Conservation (phyloP, 1,140 invertebrate genomes). For the Aphelenchoides fujianensis region DNA sequence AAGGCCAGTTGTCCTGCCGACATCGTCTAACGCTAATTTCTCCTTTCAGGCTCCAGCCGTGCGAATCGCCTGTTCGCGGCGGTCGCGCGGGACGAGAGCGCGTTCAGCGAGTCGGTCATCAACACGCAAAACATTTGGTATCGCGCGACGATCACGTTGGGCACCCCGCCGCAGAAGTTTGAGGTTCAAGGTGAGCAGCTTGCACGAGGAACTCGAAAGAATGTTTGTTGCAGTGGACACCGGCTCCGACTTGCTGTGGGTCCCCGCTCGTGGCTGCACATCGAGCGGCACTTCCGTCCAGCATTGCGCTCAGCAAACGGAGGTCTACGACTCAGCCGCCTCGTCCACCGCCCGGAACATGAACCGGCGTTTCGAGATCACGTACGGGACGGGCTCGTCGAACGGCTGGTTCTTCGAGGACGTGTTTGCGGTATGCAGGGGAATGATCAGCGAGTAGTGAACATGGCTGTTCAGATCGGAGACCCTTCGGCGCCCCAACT, state of each 20-base stretch:
- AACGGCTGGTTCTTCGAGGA: not conserved
- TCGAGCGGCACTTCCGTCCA: not conserved
- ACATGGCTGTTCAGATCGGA: not conserved
- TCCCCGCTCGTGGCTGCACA: not conserved
- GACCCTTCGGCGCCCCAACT: not conserved
- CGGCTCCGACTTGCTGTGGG: conserved; percentile 25
- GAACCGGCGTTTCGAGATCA: not conserved
- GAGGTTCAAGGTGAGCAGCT: too few species aligned
- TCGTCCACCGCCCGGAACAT: not conserved
- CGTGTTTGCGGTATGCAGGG: conserved; percentile 12
- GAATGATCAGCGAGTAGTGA: too few species aligned
- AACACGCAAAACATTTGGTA: conserved; percentile 7
- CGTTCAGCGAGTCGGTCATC: not conserved
- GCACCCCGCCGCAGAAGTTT: conserved; percentile 40
- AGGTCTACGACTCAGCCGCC: not conserved
- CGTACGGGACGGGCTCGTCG: conserved; percentile 8
- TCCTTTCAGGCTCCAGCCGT: too few species aligned
- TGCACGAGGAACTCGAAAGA: too few species aligned
- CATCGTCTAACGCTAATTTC: too few species aligned
- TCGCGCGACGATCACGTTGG: conserved; percentile 30
- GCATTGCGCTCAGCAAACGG: not conserved
- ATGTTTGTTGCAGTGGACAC: conserved; percentile 36
- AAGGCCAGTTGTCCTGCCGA: too few species aligned
- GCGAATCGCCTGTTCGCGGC: not conserved
- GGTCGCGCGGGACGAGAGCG: not conserved